A percentile compares a stretch with the other conserved stretches of the same genome.
Evolutionary conservation across 2,888 invertebrate species (phyloP).

Genomic region (Calameuta idolon): DNA sequence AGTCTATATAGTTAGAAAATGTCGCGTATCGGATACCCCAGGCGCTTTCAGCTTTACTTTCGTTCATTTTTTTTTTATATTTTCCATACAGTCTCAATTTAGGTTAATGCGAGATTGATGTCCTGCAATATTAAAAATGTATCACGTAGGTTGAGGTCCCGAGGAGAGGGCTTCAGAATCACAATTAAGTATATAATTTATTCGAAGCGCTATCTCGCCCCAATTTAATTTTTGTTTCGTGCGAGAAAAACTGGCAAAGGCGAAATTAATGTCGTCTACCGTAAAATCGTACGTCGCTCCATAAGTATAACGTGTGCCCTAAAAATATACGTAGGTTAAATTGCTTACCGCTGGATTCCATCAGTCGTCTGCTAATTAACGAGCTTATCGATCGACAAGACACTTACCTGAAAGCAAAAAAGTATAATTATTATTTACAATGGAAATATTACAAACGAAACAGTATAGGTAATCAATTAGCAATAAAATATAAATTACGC

Average conservation of each 20-base stretch:
- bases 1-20: background rate
- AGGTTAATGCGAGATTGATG: slow-evolving; percentile 52
- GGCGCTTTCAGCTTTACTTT: slow-evolving; percentile 9
- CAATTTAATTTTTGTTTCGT: slow-evolving; percentile 28
- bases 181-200: slow-evolving; percentile 51
- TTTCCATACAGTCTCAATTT: slow-evolving; percentile 5
- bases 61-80: slow-evolving; percentile 8
- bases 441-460: slow-evolving; percentile 16
- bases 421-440: slow-evolving; percentile 11
- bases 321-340: background rate
- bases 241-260: slow-evolving; percentile 28
- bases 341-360: slow-evolving; percentile 14
- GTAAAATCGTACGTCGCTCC: background rate
- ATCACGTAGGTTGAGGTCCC: slow-evolving; percentile 38
- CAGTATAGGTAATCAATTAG: background rate
- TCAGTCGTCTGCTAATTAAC: slow-evolving; percentile 13
- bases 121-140: slow-evolving; percentile 53
- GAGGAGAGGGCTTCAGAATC: slow-evolving; percentile 41
- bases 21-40: slow-evolving; percentile 5
- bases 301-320: background rate
- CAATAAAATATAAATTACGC: background rate
- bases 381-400: slow-evolving; percentile 21
- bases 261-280: slow-evolving; percentile 38
- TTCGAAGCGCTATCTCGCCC: slow-evolving; percentile 42
- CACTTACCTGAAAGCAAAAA: slow-evolving; percentile 41